A percentile compares a stretch with the other conserved stretches of the same genome.
Conservation (phyloP, 1,140 invertebrate species). For the Drosophila azteca region DNA sequence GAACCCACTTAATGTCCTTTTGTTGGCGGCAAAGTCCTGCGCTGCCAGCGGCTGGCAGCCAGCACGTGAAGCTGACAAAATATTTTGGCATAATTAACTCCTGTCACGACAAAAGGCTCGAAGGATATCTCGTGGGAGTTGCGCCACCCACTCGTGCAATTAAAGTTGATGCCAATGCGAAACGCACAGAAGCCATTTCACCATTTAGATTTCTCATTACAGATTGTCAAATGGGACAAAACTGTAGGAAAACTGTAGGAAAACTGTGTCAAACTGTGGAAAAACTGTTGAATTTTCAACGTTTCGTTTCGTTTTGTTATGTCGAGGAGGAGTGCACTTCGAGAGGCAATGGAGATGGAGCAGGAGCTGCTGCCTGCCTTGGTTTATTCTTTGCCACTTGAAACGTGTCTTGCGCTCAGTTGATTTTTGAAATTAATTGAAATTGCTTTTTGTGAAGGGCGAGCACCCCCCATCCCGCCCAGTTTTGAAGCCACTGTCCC, state of each 20-base stretch:
- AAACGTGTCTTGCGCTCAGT: constrained; percentile 58
- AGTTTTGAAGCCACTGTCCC: constrained; percentile 41
- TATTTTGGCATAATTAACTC: constrained; percentile 70
- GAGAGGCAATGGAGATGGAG: constrained; percentile 11
- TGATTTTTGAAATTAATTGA: constrained; percentile 79
- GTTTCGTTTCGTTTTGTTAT: neutral
- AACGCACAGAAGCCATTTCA: constrained; percentile 52
- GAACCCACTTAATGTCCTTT: constrained; percentile 33
- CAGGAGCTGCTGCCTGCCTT: constrained; percentile 25
- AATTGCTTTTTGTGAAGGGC: constrained; percentile 52
- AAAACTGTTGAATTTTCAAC: constrained; percentile 46
- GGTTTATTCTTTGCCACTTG: constrained; percentile 15
- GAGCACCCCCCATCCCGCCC: constrained; percentile 51
- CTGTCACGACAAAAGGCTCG: neutral
- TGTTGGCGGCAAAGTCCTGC: constrained; percentile 21
- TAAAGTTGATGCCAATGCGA: constrained; percentile 60
- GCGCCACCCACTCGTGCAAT: constrained; percentile 53
- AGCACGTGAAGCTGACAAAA: constrained; percentile 50
- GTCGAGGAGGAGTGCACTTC: constrained; percentile 45
- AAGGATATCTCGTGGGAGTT: constrained; percentile 6
- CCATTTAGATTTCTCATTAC: constrained; percentile 67
- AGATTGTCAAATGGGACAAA: constrained; percentile 54
- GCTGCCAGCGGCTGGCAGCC: neutral
- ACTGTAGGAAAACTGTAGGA: constrained; percentile 6
- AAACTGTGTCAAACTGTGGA: constrained; percentile 11